Evolutionary conservation across 2,888 invertebrate genomes (phyloP).

Genomic region (Pharmacophagus antenor): DNA sequence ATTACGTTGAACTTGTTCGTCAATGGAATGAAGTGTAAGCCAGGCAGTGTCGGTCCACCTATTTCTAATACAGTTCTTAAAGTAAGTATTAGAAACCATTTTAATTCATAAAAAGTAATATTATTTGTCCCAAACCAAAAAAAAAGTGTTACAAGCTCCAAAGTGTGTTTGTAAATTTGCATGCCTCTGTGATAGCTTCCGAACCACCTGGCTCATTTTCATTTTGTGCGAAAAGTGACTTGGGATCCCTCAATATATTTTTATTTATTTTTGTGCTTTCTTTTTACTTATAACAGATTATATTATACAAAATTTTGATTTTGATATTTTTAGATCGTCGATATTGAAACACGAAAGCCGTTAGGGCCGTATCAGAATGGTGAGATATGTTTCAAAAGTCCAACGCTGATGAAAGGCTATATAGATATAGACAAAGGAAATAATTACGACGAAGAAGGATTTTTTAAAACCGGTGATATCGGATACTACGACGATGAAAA

Average conservation of each 20-base stretch:
- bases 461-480: slow-evolving; percentile 40
- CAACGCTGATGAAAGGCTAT: slow-evolving; percentile 54
- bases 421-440: slow-evolving; percentile 40
- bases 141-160: too few relatives aligned
- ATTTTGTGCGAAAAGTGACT: background rate
- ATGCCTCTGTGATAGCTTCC: too few relatives aligned
- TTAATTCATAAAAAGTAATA: too few relatives aligned
- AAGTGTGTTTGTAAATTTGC: too few relatives aligned
- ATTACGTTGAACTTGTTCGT: slow-evolving; percentile 34
- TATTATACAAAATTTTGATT: background rate
- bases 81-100: slow-evolving; percentile 34
- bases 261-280: too few relatives aligned
- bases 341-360: slow-evolving; percentile 39
- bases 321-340: background rate
- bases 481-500: slow-evolving; percentile 41
- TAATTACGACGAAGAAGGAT: slow-evolving; percentile 38
- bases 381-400: slow-evolving; percentile 56
- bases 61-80: slow-evolving; percentile 38
- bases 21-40: slow-evolving; percentile 28
- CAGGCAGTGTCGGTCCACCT: slow-evolving; percentile 42
- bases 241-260: too few relatives aligned
- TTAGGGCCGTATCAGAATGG: slow-evolving; percentile 49
- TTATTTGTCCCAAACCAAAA: too few relatives aligned
- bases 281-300: too few relatives aligned
- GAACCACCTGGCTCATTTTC: too few relatives aligned